These are phyloP conservation scores for Agonopterix alstromeriana DNA, from an alignment of 2,888 invertebrate genomes.

Conservation along the genomic window DNA sequence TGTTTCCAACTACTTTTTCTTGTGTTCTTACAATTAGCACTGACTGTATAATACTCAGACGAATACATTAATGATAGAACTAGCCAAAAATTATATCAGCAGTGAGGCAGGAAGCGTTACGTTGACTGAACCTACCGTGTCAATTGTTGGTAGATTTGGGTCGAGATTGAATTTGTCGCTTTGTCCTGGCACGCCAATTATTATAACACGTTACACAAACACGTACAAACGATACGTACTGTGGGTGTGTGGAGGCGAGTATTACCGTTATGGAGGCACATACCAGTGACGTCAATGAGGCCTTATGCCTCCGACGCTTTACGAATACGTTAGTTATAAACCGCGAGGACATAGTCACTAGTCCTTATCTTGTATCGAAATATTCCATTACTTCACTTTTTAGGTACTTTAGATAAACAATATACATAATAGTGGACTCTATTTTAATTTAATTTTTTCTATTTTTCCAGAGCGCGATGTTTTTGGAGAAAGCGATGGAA, in stretches of 20 bases:
- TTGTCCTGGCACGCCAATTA: constrained; percentile 52
- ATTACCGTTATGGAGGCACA: constrained; percentile 75
- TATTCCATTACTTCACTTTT: constrained; percentile 2
- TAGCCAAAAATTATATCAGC: constrained; percentile 15
- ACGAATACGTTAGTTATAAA: constrained; percentile 62
- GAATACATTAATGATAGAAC: background rate
- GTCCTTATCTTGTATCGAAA: constrained; percentile 23
- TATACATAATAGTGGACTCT: no score
- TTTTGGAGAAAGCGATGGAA: constrained; percentile 58
- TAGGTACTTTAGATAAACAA: background rate
- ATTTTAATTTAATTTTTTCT: constrained; percentile 7
- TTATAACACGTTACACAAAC: constrained; percentile 39
- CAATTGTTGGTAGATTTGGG: constrained; percentile 47
- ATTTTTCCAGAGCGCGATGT: constrained; percentile 72
- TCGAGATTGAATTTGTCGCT: constrained; percentile 59
- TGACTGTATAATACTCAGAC: background rate
- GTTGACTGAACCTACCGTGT: constrained; percentile 18
- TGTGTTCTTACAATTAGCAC: no score
- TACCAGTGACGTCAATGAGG: constrained; percentile 74
- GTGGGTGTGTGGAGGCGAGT: constrained; percentile 62
- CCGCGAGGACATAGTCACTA: constrained; percentile 39
- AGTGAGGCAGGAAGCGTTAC: constrained; percentile 21
- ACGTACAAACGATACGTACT: constrained; percentile 26
- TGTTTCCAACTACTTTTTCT: no score
- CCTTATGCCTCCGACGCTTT: constrained; percentile 61